Base-by-base conservation (phyloP, 1,140 invertebrate species). In the Papilio dardanus region DNA sequence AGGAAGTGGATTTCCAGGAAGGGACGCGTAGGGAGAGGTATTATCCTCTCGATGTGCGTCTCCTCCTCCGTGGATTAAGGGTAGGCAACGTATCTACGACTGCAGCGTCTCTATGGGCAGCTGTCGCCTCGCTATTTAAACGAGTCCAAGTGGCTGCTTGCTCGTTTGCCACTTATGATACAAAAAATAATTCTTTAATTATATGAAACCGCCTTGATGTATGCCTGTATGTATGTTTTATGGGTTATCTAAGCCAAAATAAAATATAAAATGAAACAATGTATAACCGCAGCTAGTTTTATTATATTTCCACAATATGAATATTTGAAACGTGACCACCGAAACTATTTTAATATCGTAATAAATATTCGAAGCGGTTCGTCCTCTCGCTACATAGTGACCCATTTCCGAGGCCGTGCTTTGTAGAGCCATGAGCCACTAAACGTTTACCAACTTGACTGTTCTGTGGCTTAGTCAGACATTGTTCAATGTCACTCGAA, bases 331-430 rank as follows among this genome's bases (percentile, higher is more conserved):
- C 10, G 21, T 58, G 54, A 28, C 21, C 54, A 24, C 54, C 54
- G 54, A 58, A 58, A 58, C 54, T 58, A 58, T 58, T 58, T 58
- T 58, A 58, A 58, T 58, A 58, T 58, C 54, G 54, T 28, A 58
- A 58, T 58, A 58, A 58, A 58, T 58, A 28, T 58, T 58, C 54
- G 54, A 58, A 58, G 54, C 54, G 54, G 10, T 10, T 58, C 19
- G 10, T 58, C 54, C 54, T 58, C 54, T 58, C 8, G 54, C 21
- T 14, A 58, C 40, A 42, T 28, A 58, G 8, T 24, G 50, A 58
- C 54, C 54, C 54, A 58, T 58, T 58, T 58, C 21, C 10, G 21
- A 58, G 21, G 21, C 10, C 3, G 10, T 58, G 54, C 54, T 58
- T 58, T 58, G 54, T 58, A 58, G 24, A 24, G 54, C 21, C 54